phyloP scores from a whole-genome alignment of 1,140 invertebrate genomes.

The Copidosoma floridanum region DNA sequence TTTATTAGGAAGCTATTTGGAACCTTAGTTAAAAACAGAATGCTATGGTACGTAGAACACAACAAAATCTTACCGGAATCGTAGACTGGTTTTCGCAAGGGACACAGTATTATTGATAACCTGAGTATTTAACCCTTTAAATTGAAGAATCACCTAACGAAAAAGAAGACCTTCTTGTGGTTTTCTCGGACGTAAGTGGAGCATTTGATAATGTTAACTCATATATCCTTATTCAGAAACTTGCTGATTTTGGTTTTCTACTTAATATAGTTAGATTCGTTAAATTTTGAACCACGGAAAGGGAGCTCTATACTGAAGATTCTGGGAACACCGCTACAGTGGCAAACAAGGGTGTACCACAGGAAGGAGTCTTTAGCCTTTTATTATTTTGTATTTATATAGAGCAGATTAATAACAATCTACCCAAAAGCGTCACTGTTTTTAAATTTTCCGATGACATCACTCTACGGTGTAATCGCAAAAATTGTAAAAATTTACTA shows the following conservation, averaged over 20 bases:
- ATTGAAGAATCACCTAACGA: not conserved
- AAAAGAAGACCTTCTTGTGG: not conserved
- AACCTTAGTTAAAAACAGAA: not conserved
- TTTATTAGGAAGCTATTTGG: not conserved
- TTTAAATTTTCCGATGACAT: slow-evolving; percentile 29
- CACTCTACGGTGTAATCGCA: not conserved
- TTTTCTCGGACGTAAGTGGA: not conserved
- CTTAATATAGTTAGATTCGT: not conserved
- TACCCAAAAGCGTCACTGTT: not conserved
- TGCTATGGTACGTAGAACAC: not conserved
- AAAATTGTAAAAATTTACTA: no score
- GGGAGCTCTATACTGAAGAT: no score
- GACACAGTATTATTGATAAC: not conserved
- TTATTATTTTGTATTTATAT: slow-evolving; percentile 26
- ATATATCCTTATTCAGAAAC: not conserved
- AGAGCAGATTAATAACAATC: slow-evolving; percentile 6
- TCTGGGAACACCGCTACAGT: no score
- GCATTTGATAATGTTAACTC: slow-evolving; percentile 3
- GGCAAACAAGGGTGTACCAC: slow-evolving; percentile 22
- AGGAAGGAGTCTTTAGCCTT: slow-evolving; percentile 28
- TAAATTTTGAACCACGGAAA: not conserved
- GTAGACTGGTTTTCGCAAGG: not conserved
- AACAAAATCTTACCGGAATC: not conserved
- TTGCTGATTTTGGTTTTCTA: not conserved
- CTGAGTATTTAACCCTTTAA: not conserved